These are phyloP conservation scores for Chloroceryle amazona DNA, from an alignment of 2,797 vertebrate genomes.

Conservation along the genomic window DNA sequence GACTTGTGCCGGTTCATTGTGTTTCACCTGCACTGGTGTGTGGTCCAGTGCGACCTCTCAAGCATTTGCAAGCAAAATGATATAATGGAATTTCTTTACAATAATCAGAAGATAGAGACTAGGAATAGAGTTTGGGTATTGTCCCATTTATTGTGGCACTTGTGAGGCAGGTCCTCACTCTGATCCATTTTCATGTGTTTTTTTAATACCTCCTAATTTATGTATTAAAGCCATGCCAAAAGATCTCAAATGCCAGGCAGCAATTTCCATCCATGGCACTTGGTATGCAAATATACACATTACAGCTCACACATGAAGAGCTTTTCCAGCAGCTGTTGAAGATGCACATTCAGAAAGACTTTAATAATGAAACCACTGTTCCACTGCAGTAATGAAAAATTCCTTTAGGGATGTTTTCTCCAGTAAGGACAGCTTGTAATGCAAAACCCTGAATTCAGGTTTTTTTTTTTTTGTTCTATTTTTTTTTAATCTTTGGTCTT, in stretches of 20 bases:
- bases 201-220: slow-evolving; percentile 22
- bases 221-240: slow-evolving; percentile 8
- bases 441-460: neutral
- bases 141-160: neutral
- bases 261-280: neutral
- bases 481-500: slow-evolving; percentile 7
- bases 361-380: slow-evolving; percentile 18
- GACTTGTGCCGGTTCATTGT: neutral
- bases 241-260: neutral
- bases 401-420: slow-evolving; percentile 44
- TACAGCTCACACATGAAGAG: slow-evolving; percentile 44
- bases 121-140: neutral
- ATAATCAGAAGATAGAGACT: neutral
- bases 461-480: neutral
- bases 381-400: slow-evolving; percentile 37
- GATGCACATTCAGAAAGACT: slow-evolving; percentile 20
- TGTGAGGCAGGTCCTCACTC: neutral
- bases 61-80: neutral
- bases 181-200: neutral
- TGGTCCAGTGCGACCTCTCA: neutral
- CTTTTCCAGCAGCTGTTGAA: slow-evolving; percentile 43
- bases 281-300: slow-evolving; percentile 7
- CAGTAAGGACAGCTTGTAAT: neutral
- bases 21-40: neutral
- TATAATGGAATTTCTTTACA: neutral